Evolutionary conservation across 2,888 invertebrate genomes (phyloP).

Genomic region (Tetragonisca angustula): DNA sequence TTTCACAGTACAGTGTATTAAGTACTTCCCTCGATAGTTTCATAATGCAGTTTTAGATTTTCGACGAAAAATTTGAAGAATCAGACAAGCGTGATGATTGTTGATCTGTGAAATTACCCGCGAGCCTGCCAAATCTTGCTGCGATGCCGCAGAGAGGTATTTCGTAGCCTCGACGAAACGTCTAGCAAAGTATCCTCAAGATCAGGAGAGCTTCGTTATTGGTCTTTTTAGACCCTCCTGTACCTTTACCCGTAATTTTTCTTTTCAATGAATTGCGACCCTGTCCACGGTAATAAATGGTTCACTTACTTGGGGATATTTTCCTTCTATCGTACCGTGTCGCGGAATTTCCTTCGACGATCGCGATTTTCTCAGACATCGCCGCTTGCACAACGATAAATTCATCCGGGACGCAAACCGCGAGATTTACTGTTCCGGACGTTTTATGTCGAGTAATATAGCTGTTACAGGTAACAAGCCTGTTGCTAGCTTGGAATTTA

Average conservation of each 20-base stretch:
- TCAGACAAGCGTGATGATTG: neutral
- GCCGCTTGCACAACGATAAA: neutral
- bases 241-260: constrained; percentile 26
- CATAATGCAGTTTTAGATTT: neutral
- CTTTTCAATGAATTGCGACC: constrained; percentile 55
- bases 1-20: too few relatives aligned
- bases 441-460: neutral
- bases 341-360: constrained; percentile 22
- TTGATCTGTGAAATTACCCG: neutral
- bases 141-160: constrained; percentile 25
- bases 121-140: constrained; percentile 17
- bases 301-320: constrained; percentile 45
- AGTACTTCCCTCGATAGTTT: too few relatives aligned
- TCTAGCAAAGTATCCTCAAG: constrained; percentile 43
- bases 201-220: constrained; percentile 34
- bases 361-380: constrained; percentile 4
- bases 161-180: constrained; percentile 49
- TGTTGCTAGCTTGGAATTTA: neutral
- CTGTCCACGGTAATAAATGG: constrained; percentile 53
- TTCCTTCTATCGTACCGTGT: constrained; percentile 21
- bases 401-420: neutral
- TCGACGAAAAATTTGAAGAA: neutral
- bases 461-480: neutral
- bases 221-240: constrained; percentile 16
- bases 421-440: neutral